Percentiles rank a stretch among this genome's conserved stretches.
phyloP scores from a whole-genome alignment of 2,888 invertebrate species.

The Ditula angustiorana region DNA sequence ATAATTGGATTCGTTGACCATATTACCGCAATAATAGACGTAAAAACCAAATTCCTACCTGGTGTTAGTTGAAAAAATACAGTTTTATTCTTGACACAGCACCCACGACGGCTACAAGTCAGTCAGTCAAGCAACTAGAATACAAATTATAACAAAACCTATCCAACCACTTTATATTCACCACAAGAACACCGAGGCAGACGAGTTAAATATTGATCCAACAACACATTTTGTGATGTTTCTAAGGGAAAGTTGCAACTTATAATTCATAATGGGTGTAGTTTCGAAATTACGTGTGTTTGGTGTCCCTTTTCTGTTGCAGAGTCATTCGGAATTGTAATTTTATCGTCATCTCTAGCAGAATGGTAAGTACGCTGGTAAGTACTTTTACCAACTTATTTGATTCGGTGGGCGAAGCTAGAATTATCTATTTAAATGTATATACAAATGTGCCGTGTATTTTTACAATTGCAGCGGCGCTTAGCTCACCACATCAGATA shows the following conservation, averaged over 20 bases:
- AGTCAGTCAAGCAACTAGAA: constrained; percentile 61
- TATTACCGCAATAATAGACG: constrained; percentile 2
- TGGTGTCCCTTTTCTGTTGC: constrained; percentile 36
- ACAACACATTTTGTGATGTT: constrained; percentile 48
- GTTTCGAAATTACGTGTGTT: constrained; percentile 38
- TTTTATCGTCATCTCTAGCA: constrained; percentile 21
- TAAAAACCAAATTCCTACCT: constrained; percentile 14
- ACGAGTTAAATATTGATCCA: constrained; percentile 79
- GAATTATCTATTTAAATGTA: background rate
- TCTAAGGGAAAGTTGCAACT: constrained; percentile 65
- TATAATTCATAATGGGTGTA: constrained; percentile 47
- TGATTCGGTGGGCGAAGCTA: constrained; percentile 13
- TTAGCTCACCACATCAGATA: constrained; percentile 21
- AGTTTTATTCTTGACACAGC: constrained; percentile 56
- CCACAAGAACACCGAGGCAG: constrained; percentile 68
- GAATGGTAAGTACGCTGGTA: constrained; percentile 31
- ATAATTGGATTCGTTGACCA: background rate
- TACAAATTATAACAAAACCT: constrained; percentile 65
- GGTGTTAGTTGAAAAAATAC: constrained; percentile 48
- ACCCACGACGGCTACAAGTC: constrained; percentile 59
- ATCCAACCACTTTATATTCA: constrained; percentile 68
- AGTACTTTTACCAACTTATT: constrained; percentile 28
- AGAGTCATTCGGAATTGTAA: constrained; percentile 33
- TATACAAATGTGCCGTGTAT: background rate
- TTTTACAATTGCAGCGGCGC: background rate